These are phyloP conservation scores for Lycaon pictus DNA, from an alignment of 2,113 vertebrate species.

Conservation along the genomic window DNA sequence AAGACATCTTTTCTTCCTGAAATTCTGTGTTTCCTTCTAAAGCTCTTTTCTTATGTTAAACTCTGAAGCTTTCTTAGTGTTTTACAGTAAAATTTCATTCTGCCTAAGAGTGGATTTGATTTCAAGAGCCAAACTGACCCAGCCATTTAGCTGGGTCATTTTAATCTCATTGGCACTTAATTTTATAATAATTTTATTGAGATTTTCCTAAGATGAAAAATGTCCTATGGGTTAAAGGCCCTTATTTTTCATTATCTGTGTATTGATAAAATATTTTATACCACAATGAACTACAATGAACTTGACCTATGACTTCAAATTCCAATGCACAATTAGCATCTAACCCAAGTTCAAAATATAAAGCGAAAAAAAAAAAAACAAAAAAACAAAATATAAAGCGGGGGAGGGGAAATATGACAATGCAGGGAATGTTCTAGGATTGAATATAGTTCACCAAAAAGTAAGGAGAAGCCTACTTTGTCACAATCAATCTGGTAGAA, in stretches of 20 bases:
- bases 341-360: neutral
- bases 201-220: conserved; percentile 37
- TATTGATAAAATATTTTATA: neutral
- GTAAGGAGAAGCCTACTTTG: neutral
- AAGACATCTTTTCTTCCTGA: neutral
- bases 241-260: neutral
- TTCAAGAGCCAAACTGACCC: neutral
- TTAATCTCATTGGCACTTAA: neutral
- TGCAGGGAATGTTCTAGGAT: neutral
- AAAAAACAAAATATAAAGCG: neutral
- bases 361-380: no score
- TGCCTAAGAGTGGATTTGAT: neutral
- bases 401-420: neutral
- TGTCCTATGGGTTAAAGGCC: neutral
- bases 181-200: conserved; percentile 13
- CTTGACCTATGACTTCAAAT: neutral
- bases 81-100: neutral
- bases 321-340: neutral
- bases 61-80: neutral
- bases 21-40: neutral
- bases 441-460: neutral
- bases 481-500: no score
- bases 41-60: neutral
- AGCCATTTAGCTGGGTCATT: neutral
- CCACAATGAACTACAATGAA: neutral